A percentile compares a stretch with the other conserved stretches of the same genome.
Evolutionary conservation across 1,140 invertebrate genomes (phyloP).

Genomic region (Drosophila lacteicornis): DNA sequence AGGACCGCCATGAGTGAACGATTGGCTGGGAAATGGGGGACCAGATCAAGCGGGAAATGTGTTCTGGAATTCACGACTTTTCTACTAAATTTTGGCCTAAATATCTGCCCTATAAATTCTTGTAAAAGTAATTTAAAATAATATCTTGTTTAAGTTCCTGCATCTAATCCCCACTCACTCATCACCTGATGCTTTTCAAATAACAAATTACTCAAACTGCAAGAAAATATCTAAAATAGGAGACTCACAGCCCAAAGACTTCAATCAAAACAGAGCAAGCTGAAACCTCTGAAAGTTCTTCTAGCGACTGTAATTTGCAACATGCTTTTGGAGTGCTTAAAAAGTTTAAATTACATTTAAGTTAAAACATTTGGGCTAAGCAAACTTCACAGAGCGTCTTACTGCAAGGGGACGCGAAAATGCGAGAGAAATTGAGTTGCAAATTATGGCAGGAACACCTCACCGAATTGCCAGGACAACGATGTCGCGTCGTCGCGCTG

Average conservation of each 20-base stretch:
- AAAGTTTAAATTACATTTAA: slow-evolving; percentile 54
- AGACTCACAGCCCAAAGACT: slow-evolving; percentile 5
- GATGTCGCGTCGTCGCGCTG: slow-evolving; percentile 47
- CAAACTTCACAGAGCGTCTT: slow-evolving; percentile 18
- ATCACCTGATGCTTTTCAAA: background rate
- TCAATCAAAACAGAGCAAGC: slow-evolving; percentile 8
- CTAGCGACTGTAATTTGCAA: slow-evolving; percentile 11
- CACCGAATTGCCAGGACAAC: slow-evolving; percentile 38
- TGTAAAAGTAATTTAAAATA: background rate
- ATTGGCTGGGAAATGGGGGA: slow-evolving; percentile 8
- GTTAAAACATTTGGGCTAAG: slow-evolving; percentile 33
- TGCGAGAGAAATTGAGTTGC: slow-evolving; percentile 41
- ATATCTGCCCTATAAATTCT: no score
- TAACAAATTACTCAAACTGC: background rate
- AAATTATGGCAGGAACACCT: slow-evolving; percentile 49
- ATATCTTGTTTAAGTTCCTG: no score
- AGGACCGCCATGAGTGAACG: slow-evolving; percentile 4
- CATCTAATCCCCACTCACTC: background rate
- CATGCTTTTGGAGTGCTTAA: slow-evolving; percentile 23
- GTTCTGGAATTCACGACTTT: slow-evolving; percentile 1
- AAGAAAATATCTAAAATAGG: background rate
- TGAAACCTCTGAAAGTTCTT: slow-evolving; percentile 7
- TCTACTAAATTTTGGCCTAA: background rate
- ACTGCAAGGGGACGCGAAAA: slow-evolving; percentile 9
- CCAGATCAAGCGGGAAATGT: slow-evolving; percentile 7